phyloP scores from a whole-genome alignment of 1,140 invertebrate genomes.

The Caenorhabditis briggsae region DNA sequence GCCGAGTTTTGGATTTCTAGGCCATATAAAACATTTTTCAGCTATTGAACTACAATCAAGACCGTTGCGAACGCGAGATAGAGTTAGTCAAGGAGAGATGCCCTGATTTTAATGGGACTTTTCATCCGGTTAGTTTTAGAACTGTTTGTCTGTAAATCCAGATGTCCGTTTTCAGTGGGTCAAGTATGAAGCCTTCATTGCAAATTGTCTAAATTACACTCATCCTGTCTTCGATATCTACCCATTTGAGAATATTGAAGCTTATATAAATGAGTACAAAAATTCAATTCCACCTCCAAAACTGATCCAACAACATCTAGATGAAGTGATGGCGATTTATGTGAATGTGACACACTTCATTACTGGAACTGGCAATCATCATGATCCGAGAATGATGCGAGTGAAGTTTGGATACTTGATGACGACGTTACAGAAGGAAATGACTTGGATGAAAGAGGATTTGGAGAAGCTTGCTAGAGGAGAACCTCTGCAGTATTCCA shows the following conservation, averaged over 20 bases:
- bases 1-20: not conserved
- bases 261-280: slow-evolving; percentile 43
- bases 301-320: not conserved
- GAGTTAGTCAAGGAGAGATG: slow-evolving; percentile 22
- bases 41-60: not conserved
- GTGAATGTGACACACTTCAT: slow-evolving; percentile 29
- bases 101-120: not conserved
- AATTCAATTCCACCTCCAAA: not conserved
- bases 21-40: not conserved
- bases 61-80: not conserved
- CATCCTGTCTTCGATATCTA: not conserved
- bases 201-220: slow-evolving; percentile 8
- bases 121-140: not conserved
- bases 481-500: not conserved
- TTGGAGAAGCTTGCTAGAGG: not conserved
- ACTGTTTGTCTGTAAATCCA: not conserved
- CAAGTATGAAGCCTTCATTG: slow-evolving; percentile 11
- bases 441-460: not conserved
- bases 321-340: not conserved
- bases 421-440: not conserved
- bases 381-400: slow-evolving; percentile 24
- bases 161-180: slow-evolving; percentile 7
- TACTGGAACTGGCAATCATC: slow-evolving; percentile 17
- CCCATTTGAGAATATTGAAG: slow-evolving; percentile 2
- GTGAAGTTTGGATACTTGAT: slow-evolving; percentile 9